A percentile compares a stretch with the other conserved stretches of the same genome.
Conservation (phyloP, 2,888 invertebrate genomes). For the Punctoribates punctum region DNA sequence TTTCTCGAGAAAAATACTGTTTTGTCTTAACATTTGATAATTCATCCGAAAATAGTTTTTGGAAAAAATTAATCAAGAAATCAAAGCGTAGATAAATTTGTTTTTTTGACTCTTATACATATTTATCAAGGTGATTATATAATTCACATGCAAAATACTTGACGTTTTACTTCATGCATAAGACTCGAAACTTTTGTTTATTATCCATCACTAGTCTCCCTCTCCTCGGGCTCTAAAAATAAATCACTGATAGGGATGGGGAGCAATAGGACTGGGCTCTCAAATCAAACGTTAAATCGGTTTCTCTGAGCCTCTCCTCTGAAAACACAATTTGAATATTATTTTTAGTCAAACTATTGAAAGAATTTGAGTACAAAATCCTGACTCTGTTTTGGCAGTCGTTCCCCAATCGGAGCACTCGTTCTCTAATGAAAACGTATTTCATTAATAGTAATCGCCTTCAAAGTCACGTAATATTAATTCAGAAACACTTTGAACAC, state of each 20-base stretch:
- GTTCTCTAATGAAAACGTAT: not conserved
- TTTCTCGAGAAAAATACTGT: too few relatives aligned
- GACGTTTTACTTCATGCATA: too few relatives aligned
- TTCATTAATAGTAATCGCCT: not conserved
- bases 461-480: not conserved
- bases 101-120: too few relatives aligned
- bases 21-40: too few relatives aligned
- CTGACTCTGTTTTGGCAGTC: constrained; percentile 6
- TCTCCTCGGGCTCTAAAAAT: not conserved
- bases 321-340: not conserved
- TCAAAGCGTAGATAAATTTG: too few relatives aligned
- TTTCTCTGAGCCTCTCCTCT: not conserved
- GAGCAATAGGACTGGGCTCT: not conserved
- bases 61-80: too few relatives aligned
- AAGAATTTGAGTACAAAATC: not conserved
- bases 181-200: too few relatives aligned
- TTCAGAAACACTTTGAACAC: not conserved
- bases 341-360: constrained; percentile 8
- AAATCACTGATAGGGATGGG: not conserved
- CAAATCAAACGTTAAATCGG: not conserved
- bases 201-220: too few relatives aligned
- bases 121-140: too few relatives aligned
- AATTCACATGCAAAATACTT: too few relatives aligned
- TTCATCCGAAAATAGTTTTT: too few relatives aligned
- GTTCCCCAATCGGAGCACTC: not conserved